Base-by-base conservation (phyloP, 1,140 invertebrate species). In the Apis cerana region DNA sequence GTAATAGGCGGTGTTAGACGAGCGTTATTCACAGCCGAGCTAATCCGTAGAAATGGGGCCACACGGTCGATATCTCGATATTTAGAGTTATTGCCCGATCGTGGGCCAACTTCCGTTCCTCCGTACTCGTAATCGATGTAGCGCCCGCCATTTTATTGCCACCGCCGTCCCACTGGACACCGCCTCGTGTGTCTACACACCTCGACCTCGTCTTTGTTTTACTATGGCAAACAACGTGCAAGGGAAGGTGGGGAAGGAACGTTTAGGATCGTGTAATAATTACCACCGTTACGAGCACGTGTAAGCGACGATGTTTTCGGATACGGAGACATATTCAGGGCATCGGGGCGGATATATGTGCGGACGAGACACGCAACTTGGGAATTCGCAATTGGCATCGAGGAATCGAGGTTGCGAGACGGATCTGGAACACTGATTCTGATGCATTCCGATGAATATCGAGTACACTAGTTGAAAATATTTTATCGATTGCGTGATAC, bases 61-160 rank as follows among this genome's bases (percentile, higher is more conserved):
- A 77, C 79, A 43, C 75, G 83, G 65, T 76, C 88, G 88, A 89
- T 86, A 88, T 75, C 86, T 84, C 85, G 87, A 90, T 90, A 90
- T 89, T 90, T 85, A 87, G 87, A 90, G 87, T 90, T 90, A 90
- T 89, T 89, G 85, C 79, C 72, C 61, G 72, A 83, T 85, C 86
- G 83, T 76, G 52, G 71, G 80, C 65, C 33, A 88, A 87, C 80
- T 89, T 90, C 82, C 85, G 80, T 67, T 76, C 17, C 54, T 27
- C 43, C 59, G 59, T 27, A 62, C 64, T 76, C 71, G 85, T 90
- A 88, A 90, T 90, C 87, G 89, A 86, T 89, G 86, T 86, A 90
- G 88, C 84, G 72, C 58, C 72, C 62, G 27, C 52, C 77, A 62
- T 77, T 89, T 89, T 90, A 89, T 88, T 85, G 80, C 79, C 74